phyloP scores from a whole-genome alignment of 2,888 invertebrate genomes.

The Dusona sp. region DNA sequence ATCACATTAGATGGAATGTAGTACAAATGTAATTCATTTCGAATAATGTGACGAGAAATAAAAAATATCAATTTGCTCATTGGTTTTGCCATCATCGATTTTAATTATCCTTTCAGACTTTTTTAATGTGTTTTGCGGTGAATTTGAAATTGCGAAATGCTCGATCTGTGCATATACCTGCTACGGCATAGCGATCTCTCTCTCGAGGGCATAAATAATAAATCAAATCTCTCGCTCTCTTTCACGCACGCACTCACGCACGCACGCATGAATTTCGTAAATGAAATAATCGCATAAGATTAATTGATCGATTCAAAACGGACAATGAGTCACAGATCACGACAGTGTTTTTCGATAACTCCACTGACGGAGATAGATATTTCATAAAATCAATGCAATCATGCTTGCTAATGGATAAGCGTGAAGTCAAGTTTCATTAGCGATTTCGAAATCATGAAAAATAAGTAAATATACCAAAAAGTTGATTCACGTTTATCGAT shows the following conservation, averaged over 20 bases:
- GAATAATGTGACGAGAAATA: too few relatives aligned
- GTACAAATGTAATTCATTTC: too few relatives aligned
- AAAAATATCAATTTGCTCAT: neutral
- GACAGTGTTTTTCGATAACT: conserved; percentile 40
- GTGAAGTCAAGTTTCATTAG: too few relatives aligned
- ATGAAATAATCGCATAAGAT: conserved; percentile 34
- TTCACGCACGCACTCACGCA: conserved; percentile 15
- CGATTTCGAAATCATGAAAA: too few relatives aligned
- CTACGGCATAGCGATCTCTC: too few relatives aligned
- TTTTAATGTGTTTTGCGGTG: neutral
- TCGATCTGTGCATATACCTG: too few relatives aligned
- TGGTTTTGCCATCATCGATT: conserved; percentile 2
- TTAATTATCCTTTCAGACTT: neutral
- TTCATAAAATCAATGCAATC: neutral
- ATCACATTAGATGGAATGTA: too few relatives aligned
- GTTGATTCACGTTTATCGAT: neutral
- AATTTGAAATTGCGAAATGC: too few relatives aligned
- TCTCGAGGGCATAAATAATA: too few relatives aligned
- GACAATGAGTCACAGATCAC: conserved; percentile 51
- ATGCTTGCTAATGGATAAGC: neutral
- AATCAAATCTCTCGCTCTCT: neutral
- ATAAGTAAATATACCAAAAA: neutral
- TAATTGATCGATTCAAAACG: conserved; percentile 16
- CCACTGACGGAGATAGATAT: neutral
- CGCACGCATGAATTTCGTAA: conserved; percentile 41